Evolutionary conservation across 2,797 vertebrate species (phyloP), one percentile per base, ranked within the genome.

Genomic region (Huso huso): DNA sequence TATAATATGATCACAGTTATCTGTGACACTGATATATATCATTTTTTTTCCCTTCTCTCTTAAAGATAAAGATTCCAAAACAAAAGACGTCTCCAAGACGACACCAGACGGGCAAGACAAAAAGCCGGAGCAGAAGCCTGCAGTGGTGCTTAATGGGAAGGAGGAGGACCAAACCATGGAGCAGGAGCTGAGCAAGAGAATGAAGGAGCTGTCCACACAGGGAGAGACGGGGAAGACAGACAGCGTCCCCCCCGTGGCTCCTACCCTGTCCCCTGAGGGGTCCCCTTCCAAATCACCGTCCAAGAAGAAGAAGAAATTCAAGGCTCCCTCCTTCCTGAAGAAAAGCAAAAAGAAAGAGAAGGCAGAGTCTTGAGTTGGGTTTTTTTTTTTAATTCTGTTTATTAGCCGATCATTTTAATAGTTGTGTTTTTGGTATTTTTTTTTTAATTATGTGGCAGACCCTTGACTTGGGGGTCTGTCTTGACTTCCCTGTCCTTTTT

Each of bases 271-370:
- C 55, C 96, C 96, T 0, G 95, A 98, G 64, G 95, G 94, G 6
- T 98, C 96, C 0, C 96, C 96, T 3, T 95, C 91, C 74, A 99
- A 98, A 85, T 97, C 95, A 0, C 96, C 96, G 0, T 97, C 95
- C 15, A 99, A 98, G 88, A 98, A 99, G 89, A 99, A 99, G 75
- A 98, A 99, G 91, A 99, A 99, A 84, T 99, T 99, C 88, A 94
- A 97, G 80, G 94, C 96, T 1, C 95, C 96, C 0, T 97, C 95
- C 0, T 99, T 99, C 86, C 88, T 99, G 71, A 93, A 93, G 72
- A 92, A 92, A 79, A 92, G 88, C 83, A 94, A 95, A 89, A 97
- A 97, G 85, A 99, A 98, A 83, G 95, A 98, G 77, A 97, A 97
- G 66, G 89, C 80, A 0, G 96, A 99, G 80, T 89, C 91, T 67